Evolutionary conservation across 64 coral and sea anemone genomes (phyloP).

Genomic region (Montipora cactus): DNA sequence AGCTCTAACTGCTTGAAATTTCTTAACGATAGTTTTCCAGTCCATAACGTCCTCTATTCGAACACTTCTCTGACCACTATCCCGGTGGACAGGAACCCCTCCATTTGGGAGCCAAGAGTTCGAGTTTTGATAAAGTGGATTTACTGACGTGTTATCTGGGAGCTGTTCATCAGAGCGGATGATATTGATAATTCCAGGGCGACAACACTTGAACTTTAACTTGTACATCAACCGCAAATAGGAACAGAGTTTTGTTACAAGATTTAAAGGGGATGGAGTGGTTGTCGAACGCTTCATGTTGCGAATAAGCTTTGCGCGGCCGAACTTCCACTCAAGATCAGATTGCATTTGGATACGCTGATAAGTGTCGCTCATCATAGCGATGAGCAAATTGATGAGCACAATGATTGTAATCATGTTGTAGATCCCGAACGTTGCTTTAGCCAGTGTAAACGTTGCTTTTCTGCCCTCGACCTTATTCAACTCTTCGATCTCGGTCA

Average conservation of each 20-base stretch:
- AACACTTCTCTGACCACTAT: conserved; percentile 20
- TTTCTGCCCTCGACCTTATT: not conserved
- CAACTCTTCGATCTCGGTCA: conserved; percentile 70
- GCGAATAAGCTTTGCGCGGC: conserved; percentile 96
- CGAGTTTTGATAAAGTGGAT: conserved; percentile 29
- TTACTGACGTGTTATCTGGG: conserved; percentile 43
- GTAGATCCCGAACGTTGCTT: conserved; percentile 92
- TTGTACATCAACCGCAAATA: conserved; percentile 78
- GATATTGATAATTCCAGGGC: conserved; percentile 92
- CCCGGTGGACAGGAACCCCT: not conserved
- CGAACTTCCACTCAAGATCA: conserved; percentile 98
- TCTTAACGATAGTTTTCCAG: conserved; percentile 66
- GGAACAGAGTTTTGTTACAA: conserved; percentile 84
- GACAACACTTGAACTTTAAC: conserved; percentile 84
- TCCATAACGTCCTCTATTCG: conserved; percentile 68
- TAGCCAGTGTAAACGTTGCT: conserved; percentile 60
- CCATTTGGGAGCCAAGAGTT: conserved; percentile 56
- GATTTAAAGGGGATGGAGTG: conserved; percentile 91
- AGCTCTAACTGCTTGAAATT: conserved; percentile 32
- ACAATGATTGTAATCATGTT: conserved; percentile 97
- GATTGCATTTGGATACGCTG: conserved; percentile 97
- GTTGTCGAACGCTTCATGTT: conserved; percentile 98
- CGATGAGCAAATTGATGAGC: conserved; percentile 95
- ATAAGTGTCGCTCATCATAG: conserved; percentile 99
- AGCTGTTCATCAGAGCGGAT: conserved; percentile 82